Percentiles rank a stretch among this genome's conserved stretches.
phyloP scores from a whole-genome alignment of 2,113 vertebrate species.

The Brachypteracias leptosomus region DNA sequence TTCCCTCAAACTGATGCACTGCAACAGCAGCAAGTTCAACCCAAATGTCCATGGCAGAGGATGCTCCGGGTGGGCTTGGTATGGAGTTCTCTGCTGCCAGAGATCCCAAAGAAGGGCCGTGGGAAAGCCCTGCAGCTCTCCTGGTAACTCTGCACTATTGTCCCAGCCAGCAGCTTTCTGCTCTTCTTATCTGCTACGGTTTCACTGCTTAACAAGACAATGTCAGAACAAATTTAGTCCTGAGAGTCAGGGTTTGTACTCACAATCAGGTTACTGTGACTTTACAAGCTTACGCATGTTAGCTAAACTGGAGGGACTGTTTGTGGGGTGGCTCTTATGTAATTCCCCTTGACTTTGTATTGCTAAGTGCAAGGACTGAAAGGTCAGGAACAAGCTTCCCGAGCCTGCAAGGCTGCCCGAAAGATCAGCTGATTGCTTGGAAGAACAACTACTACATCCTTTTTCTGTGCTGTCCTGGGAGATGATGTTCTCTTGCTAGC shows the following conservation, averaged over 20 bases:
- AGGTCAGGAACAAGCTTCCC: background rate
- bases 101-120: background rate
- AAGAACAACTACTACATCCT: slow-evolving; percentile 1
- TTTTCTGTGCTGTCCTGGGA: background rate
- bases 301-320: background rate
- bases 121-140: background rate
- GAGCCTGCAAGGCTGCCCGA: background rate
- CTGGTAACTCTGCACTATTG: slow-evolving; percentile 50
- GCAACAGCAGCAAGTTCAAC: background rate
- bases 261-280: slow-evolving; percentile 23
- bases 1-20: background rate
- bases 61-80: background rate
- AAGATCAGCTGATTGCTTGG: background rate
- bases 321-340: background rate
- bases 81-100: background rate
- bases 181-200: slow-evolving; percentile 44
- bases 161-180: slow-evolving; percentile 3
- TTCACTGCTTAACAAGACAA: slow-evolving; percentile 52
- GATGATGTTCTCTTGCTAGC: background rate
- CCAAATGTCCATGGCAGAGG: background rate
- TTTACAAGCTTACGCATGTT: slow-evolving; percentile 47
- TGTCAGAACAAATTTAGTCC: slow-evolving; percentile 43
- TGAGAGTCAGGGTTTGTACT: slow-evolving; percentile 52
- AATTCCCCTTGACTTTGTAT: background rate
- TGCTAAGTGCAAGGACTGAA: background rate